Base-by-base conservation (phyloP, 2,888 invertebrate species). In the Crossocerus cetratus region DNA sequence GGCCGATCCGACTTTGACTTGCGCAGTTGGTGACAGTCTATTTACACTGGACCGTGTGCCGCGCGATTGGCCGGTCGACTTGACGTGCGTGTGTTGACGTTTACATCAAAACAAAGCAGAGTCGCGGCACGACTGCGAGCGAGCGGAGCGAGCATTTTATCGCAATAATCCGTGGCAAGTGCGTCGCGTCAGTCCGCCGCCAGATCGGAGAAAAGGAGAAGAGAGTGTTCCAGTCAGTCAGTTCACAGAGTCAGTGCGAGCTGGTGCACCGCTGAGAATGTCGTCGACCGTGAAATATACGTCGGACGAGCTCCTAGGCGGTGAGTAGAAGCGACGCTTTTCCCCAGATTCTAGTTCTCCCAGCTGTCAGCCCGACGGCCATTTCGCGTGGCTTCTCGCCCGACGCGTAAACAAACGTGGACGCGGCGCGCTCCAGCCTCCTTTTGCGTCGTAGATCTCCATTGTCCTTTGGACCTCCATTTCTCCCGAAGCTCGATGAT, bases 91-190 rank as follows among this genome's bases (percentile, higher is more conserved):
- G 81, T 85, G 88, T 86, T 87, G 88, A 87, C 85, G 87, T 88
- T 87, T 83, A n/a, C 82, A 76, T 87, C 87, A 89, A 89, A 89
- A 89, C 89, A 89, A 89, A 89, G 88, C 85, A 85, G 74, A 72
- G 76, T 82, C 84, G 81, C 72, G 83, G 81, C 72, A 75, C 74
- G 76, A 76, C 75, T 58, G n/a, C 59, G 70, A 32, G 32, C 32
- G 32, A 32, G 32, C 32, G 3, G n/a, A 16, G 3, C 45, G 49
- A 70, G 82, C 86, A 88, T 86, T 87, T 85, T 83, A 80, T 83
- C 78, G 78, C 74, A 72, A 83, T 77, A 69, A 77, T 80, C 79
- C 84, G 83, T 69, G 57, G 83, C 63, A 81, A 81, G 82, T 84
- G 81, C 77, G 67, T 84, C 82, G 78, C 76, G 54, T 65, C 64